Base-by-base conservation (phyloP, 1,140 invertebrate species). In the Bilobella aurantiaca region DNA sequence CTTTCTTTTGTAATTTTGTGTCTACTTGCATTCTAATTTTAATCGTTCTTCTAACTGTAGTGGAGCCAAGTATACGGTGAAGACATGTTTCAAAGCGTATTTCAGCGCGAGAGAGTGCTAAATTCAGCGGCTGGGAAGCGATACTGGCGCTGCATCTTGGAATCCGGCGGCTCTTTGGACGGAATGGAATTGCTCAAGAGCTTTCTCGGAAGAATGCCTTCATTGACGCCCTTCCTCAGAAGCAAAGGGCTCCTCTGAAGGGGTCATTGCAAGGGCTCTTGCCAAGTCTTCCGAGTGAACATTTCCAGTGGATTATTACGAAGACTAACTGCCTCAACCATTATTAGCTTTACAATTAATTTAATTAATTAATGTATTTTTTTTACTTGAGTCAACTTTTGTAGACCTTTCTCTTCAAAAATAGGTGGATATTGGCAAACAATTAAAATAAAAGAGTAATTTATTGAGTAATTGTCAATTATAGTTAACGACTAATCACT, bases 41-140 rank as follows among this genome's bases (percentile, higher is more conserved):
- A 23, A 23, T 23, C 37, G 67, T 1, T 64, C 65, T 68, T 69
- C 63, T 64, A 67, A 62, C 76, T 75, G 57, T 72, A 83, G 81
- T 83, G 81, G 82, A 82, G 80, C 75, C 81, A 83, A 70, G 82
- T 83, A 1, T 83, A 79, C 72, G 78, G 80, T 68, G 77, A 78
- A 74, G 82, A 83, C 71, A 83, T 83, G 82, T 83, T 82, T 73
- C 74, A 77, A 21, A 77, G 79, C 27, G 69, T 78, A 1, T 83
- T 83, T 71, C 76, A 76, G 64, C 77, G 78, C 42, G 78, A 81
- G 68, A 79, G 79, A 3, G 76, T 82, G 12, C 76, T 82, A 74
- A 80, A 77, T 73, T 69, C 76, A 2, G 74, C 75, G 62, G 76
- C 78, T 32, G 82, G 82, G 16, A 69, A 65, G 18, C 77, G 78